These are phyloP conservation scores for Telmatherina bonti DNA, from an alignment of 2,797 vertebrate species.

Conservation along the genomic window DNA sequence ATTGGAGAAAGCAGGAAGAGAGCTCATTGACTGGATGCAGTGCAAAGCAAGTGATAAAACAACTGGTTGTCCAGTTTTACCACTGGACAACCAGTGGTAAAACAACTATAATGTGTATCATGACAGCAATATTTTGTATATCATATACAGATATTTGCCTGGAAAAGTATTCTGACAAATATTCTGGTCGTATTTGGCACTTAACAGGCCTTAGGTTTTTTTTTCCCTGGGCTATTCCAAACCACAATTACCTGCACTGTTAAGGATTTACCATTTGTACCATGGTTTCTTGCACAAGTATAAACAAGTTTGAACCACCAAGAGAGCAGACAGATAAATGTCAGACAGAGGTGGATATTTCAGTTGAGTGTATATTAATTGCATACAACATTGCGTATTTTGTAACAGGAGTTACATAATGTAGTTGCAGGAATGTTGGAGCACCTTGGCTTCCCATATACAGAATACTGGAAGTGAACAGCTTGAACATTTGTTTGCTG, in stretches of 20 bases:
- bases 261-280: not conserved
- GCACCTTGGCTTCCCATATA: too few relatives aligned
- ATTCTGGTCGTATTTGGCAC: not conserved
- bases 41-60: not conserved
- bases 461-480: too few relatives aligned
- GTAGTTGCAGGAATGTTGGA: too few relatives aligned
- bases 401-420: not conserved
- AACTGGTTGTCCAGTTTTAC: too few relatives aligned
- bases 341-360: not conserved
- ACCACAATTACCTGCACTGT: slow-evolving; percentile 4
- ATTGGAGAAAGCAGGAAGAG: slow-evolving; percentile 18
- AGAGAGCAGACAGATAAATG: not conserved
- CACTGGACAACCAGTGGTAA: not conserved
- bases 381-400: not conserved
- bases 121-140: not conserved
- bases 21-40: slow-evolving; percentile 7
- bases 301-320: not conserved
- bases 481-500: too few relatives aligned
- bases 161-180: not conserved
- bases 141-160: not conserved
- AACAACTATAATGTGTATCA: not conserved
- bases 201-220: not conserved
- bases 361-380: not conserved
- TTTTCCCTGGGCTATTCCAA: not conserved
- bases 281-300: not conserved